Conservation (phyloP, 2,888 invertebrate species). For the Blastobasis lacticolella region DNA sequence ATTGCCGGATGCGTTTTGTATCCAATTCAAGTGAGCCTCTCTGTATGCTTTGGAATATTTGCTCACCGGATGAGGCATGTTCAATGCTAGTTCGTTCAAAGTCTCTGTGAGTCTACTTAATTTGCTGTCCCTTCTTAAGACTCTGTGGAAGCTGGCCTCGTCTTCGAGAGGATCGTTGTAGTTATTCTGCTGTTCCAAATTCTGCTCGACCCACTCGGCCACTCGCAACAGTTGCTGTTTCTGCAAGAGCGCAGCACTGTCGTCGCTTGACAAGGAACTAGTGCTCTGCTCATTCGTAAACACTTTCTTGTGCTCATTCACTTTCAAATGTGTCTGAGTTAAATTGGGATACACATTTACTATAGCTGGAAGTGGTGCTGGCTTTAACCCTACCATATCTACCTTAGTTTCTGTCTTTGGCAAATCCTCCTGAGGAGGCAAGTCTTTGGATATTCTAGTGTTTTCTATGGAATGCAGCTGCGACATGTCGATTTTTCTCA, state of each 20-base stretch:
- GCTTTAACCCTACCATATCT: constrained; percentile 34
- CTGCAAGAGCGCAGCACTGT: constrained; percentile 71
- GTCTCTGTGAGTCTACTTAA: constrained; percentile 56
- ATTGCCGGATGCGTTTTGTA: constrained; percentile 32
- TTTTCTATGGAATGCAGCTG: constrained; percentile 63
- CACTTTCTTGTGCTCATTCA: constrained; percentile 57
- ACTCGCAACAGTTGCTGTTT: constrained; percentile 80
- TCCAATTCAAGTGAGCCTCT: constrained; percentile 45
- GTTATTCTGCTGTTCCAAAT: constrained; percentile 68
- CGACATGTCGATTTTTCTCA: constrained; percentile 64
- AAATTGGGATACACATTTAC: constrained; percentile 66
- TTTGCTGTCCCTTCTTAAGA: constrained; percentile 48
- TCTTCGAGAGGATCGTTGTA: constrained; percentile 60
- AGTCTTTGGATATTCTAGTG: constrained; percentile 64
- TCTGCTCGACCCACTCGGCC: constrained; percentile 85
- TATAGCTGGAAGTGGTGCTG: constrained; percentile 39
- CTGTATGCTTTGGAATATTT: constrained; percentile 56
- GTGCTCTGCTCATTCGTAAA: constrained; percentile 68
- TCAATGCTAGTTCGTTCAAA: constrained; percentile 58
- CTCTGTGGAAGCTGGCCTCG: constrained; percentile 48
- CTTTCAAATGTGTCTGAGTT: constrained; percentile 65
- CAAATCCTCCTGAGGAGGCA: constrained; percentile 41
- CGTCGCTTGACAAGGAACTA: constrained; percentile 67
- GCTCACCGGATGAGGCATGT: constrained; percentile 67
- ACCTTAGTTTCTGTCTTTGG: constrained; percentile 39